Conservation (phyloP, 2,797 vertebrate genomes). For the Rallus crepitans region DNA sequence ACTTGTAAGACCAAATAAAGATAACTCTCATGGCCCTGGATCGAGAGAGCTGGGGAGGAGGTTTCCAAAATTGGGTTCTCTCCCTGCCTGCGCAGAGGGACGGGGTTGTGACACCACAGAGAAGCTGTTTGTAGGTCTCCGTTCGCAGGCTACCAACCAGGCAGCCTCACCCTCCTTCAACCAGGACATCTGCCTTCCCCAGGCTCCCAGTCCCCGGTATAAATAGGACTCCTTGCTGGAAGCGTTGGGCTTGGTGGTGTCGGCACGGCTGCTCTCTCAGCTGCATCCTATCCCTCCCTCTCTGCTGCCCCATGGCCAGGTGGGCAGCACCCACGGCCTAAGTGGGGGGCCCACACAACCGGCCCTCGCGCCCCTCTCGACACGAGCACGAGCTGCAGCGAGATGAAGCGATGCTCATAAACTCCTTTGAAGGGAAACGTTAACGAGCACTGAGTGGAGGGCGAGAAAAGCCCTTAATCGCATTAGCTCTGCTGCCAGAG, state of each 20-base stretch:
- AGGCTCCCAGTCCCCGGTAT: fast-evolving
- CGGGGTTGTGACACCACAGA: background rate
- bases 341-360: fast-evolving
- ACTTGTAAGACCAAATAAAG: conserved; percentile 56
- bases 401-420: background rate
- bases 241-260: fast-evolving
- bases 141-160: background rate
- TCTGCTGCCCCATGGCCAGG: fast-evolving
- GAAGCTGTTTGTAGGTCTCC: conserved; percentile 45
- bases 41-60: background rate
- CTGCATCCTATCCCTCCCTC: background rate
- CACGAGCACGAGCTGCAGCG: background rate
- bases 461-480: conserved; percentile 16
- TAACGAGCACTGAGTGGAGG: background rate
- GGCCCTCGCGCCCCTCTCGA: fast-evolving
- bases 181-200: background rate
- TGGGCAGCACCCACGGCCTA: background rate
- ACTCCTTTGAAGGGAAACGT: background rate
- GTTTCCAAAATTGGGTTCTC: conserved; percentile 30
- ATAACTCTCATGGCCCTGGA: background rate
- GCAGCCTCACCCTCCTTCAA: background rate
- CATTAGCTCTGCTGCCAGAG: background rate
- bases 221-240: background rate
- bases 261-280: background rate
- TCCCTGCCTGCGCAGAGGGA: background rate